Evolutionary conservation across 2,113 vertebrate species (phyloP), one percentile per base, ranked within the genome.

Genomic region (Vulpes vulpes): DNA sequence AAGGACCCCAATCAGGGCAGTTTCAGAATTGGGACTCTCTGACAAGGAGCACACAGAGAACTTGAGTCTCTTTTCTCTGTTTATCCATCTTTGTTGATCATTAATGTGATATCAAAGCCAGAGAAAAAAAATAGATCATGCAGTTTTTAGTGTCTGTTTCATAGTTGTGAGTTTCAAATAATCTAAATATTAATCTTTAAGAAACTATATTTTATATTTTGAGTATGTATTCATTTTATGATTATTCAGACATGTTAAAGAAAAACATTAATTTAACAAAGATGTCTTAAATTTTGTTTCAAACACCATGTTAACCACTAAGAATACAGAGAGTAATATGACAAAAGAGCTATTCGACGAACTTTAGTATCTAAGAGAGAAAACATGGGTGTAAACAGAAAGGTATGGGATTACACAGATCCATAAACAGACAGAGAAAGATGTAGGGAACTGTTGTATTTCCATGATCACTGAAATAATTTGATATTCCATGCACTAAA

Each of bases 361-460:
- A 35, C 49, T 43, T 53, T 11, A 32, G 32, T 57, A 20, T 35
- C 25, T 30, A 65, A 6, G 10, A 51, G 62, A 27, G 30, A 67
- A 62, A 71, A n/a, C 17, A 22, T 30, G 86, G 55, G 14, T 82
- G 32, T 11, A 43, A 38, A 23, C 27, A 43, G 8, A 32, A 23
- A 74, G 14, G 32, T 4, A 2, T 4, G 60, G 25, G 23, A 10
- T 64, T 16, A 51, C 7, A 0, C 20, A 25, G 23, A 7, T 23
- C 25, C 64, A 1, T 1, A 49, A 20, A n/a, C 1, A 81, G 71
- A 85, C 25, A 17, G 17, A 20, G 12, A 5, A 22, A n/a, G 15
- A n/a, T 0, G 0, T 7, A 16, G 10, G 5, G 55, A 20, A 65
- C 0, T 35, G 2, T 27, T 10, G 23, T 43, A 17, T 53, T 62